These are phyloP conservation scores for Terrapene triunguis DNA, from an alignment of 2,113 vertebrate species.

Conservation along the genomic window DNA sequence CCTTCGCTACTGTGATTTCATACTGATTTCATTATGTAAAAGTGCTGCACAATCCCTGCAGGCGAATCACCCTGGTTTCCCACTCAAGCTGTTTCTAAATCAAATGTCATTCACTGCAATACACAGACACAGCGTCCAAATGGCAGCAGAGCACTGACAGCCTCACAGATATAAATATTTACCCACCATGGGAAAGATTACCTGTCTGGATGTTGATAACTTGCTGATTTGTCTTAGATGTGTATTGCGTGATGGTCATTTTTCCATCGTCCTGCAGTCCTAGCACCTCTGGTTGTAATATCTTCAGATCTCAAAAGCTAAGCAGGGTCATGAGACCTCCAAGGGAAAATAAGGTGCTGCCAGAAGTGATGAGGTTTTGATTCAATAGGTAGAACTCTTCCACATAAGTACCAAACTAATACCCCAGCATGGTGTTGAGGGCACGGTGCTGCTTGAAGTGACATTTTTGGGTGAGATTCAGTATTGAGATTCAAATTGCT, in stretches of 20 bases:
- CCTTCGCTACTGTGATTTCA: accelerated
- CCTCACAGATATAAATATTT: conserved; percentile 16
- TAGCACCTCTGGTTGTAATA: not conserved
- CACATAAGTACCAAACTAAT: not conserved
- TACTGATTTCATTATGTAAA: accelerated
- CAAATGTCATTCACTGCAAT: not conserved
- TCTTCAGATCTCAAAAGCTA: not conserved
- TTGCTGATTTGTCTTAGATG: not conserved
- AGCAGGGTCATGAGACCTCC: not conserved
- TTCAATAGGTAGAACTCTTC: not conserved
- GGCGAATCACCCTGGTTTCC: not conserved
- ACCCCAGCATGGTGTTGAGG: not conserved
- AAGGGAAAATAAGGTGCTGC: not conserved
- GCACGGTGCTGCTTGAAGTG: not conserved
- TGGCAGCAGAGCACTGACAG: not conserved
- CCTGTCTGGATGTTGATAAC: not conserved
- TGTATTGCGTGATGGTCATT: not conserved
- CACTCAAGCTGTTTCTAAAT: not conserved
- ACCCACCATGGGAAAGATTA: not conserved
- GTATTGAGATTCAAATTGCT: not conserved
- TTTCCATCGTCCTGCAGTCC: not conserved
- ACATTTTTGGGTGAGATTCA: conserved; percentile 27
- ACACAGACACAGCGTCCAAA: not conserved
- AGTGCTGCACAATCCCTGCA: not conserved
- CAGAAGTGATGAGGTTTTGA: not conserved